These are phyloP conservation scores for Ochropleura leucogaster DNA, from an alignment of 2,888 invertebrate genomes.

Conservation along the genomic window DNA sequence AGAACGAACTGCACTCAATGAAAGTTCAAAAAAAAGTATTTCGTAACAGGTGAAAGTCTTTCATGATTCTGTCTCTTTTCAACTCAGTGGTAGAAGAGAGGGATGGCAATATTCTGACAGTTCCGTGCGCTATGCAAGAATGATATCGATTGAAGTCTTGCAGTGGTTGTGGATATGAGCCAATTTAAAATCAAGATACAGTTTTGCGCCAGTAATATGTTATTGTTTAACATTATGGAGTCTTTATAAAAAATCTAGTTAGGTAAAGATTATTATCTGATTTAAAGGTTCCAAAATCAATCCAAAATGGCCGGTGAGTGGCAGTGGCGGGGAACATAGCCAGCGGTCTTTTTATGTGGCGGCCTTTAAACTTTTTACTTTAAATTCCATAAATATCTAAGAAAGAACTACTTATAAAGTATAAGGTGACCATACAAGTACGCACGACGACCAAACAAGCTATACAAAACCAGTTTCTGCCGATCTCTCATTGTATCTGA, in stretches of 20 bases:
- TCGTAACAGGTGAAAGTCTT: background rate
- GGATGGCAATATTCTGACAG: conserved; percentile 12
- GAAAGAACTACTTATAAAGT: no score
- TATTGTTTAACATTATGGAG: background rate
- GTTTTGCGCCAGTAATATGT: background rate
- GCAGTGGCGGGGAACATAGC: no score
- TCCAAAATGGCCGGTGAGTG: no score
- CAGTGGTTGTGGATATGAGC: conserved; percentile 42
- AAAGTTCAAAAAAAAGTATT: conserved; percentile 27
- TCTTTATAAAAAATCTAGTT: background rate
- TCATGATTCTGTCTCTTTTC: conserved; percentile 14
- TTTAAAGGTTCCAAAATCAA: background rate
- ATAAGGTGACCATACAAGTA: no score
- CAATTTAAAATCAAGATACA: conserved; percentile 38
- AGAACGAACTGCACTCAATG: conserved; percentile 22
- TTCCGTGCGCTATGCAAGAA: conserved; percentile 3
- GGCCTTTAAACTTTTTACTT: no score
- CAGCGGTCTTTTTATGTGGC: no score
- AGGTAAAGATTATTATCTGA: background rate
- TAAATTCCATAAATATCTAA: no score
- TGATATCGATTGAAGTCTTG: conserved; percentile 46
- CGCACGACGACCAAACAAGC: no score
- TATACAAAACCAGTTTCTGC: no score
- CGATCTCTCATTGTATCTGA: no score
- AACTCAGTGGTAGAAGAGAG: background rate